Percentiles rank a stretch among this genome's conserved stretches.
phyloP scores from a whole-genome alignment of 1,140 invertebrate genomes.

The Aphelinus atriplicis region DNA sequence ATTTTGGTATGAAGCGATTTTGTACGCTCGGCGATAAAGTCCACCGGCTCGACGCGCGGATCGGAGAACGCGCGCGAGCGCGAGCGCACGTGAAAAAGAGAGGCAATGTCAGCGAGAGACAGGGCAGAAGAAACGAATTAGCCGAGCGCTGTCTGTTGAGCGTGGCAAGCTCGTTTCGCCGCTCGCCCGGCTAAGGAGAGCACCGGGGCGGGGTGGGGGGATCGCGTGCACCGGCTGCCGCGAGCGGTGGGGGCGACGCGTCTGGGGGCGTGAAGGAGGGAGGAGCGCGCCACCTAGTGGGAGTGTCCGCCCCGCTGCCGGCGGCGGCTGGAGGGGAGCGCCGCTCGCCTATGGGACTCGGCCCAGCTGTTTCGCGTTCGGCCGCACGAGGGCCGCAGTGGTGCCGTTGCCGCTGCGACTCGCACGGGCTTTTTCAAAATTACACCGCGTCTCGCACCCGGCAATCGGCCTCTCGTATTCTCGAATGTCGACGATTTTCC shows the following conservation, averaged over 20 bases:
- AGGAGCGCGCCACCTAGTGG: conserved; percentile 39
- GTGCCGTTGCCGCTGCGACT: not conserved
- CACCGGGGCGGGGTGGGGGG: conserved; percentile 28
- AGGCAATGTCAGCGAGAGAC: conserved; percentile 31
- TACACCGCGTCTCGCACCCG: no score
- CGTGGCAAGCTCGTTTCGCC: conserved; percentile 8
- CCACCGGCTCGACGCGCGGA: conserved; percentile 39
- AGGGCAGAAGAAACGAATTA: conserved; percentile 62
- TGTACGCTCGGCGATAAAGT: conserved; percentile 57
- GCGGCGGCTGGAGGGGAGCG: not conserved
- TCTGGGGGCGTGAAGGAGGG: conserved; percentile 24
- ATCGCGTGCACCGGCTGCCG: conserved; percentile 13
- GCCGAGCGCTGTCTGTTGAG: conserved; percentile 40
- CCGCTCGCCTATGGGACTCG: not conserved
- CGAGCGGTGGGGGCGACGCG: conserved; percentile 23
- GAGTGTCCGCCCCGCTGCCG: conserved; percentile 31
- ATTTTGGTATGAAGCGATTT: conserved; percentile 63
- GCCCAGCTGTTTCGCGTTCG: not conserved
- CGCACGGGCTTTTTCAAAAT: no score
- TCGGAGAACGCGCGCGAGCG: not conserved
- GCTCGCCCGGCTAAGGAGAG: conserved; percentile 17
- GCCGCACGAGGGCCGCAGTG: not conserved
- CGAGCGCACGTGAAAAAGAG: not conserved
- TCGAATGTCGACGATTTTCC: no score
- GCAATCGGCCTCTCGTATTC: no score